Evolutionary conservation across 92 coral and sea anemone genomes (phyloP).

Genomic region (Porites divaricata): DNA sequence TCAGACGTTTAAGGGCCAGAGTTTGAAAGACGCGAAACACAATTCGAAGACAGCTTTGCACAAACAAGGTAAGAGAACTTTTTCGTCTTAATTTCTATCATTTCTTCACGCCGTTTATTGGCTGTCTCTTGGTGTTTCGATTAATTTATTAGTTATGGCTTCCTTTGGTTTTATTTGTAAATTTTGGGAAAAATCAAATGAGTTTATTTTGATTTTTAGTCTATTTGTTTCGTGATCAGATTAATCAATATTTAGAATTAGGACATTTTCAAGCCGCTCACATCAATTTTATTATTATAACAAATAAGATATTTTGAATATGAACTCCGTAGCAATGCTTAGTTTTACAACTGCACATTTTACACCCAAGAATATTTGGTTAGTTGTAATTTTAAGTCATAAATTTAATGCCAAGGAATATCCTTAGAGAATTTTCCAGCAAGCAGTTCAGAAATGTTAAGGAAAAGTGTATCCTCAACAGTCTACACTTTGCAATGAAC

Average conservation of each 20-base stretch:
- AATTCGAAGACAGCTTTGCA: conserved; percentile 43
- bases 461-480: neutral
- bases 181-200: neutral
- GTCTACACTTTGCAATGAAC: neutral
- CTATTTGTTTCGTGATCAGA: neutral
- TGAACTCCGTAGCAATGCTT: neutral
- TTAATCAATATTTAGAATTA: neutral
- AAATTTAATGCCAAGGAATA: neutral
- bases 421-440: neutral
- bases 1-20: conserved; percentile 48
- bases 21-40: conserved; percentile 52
- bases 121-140: neutral
- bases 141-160: neutral
- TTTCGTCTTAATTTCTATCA: neutral
- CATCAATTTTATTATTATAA: neutral
- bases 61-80: conserved; percentile 19
- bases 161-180: conserved; percentile 32
- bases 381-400: neutral
- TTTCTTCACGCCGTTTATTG: neutral
- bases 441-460: neutral
- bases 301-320: neutral
- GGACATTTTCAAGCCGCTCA: neutral
- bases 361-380: neutral
- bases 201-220: conserved; percentile 23
- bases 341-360: neutral